Conservation (phyloP, 1,140 invertebrate genomes). For the Ridgeia piscesae region DNA sequence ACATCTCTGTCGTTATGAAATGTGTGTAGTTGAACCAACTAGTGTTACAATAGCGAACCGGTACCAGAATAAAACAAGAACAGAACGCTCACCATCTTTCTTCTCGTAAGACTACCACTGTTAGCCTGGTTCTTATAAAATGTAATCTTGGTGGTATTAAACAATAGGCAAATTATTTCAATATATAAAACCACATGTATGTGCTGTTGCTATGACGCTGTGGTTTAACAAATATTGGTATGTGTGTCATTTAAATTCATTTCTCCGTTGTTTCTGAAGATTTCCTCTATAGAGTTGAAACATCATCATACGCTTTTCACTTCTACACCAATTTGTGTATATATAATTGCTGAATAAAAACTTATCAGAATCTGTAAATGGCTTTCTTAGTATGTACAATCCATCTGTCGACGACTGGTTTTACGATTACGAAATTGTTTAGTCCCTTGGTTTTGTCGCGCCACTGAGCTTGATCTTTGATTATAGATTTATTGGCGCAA, state of each 20-base stretch:
- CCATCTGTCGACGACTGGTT: background rate
- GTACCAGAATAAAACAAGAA: background rate
- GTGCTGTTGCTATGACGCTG: background rate
- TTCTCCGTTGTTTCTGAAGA: background rate
- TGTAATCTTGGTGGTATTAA: background rate
- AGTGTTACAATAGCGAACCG: background rate
- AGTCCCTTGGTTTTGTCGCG: no score
- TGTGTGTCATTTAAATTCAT: background rate
- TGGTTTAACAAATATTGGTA: background rate
- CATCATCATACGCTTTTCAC: background rate
- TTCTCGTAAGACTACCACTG: background rate
- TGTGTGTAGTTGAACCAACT: background rate
- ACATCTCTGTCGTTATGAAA: background rate
- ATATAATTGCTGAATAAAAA: constrained; percentile 1
- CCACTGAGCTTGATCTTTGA: no score
- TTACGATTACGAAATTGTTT: no score
- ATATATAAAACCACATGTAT: background rate
- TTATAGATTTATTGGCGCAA: no score
- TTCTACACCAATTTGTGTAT: background rate
- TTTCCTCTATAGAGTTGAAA: background rate
- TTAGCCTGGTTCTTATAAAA: background rate
- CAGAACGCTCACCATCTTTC: background rate
- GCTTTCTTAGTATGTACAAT: background rate
- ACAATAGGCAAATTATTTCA: background rate
- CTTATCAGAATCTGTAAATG: background rate